Percentiles rank a stretch among this genome's conserved stretches.
Evolutionary conservation across 2,113 vertebrate genomes (phyloP).

Genomic region (Oreotragus oreotragus): DNA sequence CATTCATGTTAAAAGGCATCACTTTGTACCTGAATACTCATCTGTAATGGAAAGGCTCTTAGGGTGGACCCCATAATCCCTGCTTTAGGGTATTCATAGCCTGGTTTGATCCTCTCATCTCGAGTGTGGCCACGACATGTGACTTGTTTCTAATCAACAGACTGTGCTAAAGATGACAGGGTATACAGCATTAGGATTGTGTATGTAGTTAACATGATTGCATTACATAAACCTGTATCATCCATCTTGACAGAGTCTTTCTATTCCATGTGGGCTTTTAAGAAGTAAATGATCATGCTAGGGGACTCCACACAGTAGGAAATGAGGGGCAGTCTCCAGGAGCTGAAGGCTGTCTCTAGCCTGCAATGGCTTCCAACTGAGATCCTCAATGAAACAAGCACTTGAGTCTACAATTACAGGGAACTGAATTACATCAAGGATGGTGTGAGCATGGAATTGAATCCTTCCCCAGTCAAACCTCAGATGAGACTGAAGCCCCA

Average conservation of each 20-base stretch:
- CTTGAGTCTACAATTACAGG: neutral
- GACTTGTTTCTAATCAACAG: neutral
- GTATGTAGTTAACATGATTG: neutral
- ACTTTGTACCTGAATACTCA: neutral
- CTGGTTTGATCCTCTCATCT: neutral
- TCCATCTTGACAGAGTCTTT: neutral
- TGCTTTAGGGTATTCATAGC: neutral
- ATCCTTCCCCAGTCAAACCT: neutral
- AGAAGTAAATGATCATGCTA: neutral
- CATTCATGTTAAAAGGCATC: neutral
- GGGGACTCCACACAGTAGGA: too few relatives aligned
- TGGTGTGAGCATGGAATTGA: neutral
- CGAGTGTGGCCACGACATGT: neutral
- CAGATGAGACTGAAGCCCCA: neutral
- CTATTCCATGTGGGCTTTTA: neutral
- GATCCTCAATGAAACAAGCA: neutral
- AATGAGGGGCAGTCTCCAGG: neutral
- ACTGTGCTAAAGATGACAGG: neutral
- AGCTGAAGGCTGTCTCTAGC: neutral
- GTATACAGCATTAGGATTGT: neutral
- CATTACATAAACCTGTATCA: neutral
- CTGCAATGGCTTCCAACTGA: neutral
- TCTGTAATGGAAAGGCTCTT: neutral
- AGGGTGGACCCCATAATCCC: too few relatives aligned
- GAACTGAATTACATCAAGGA: neutral